These are phyloP conservation scores for Hydra vulgaris DNA, from an alignment of 30 jellyfish, hydroid and myxozoan species.

Conservation along the genomic window DNA sequence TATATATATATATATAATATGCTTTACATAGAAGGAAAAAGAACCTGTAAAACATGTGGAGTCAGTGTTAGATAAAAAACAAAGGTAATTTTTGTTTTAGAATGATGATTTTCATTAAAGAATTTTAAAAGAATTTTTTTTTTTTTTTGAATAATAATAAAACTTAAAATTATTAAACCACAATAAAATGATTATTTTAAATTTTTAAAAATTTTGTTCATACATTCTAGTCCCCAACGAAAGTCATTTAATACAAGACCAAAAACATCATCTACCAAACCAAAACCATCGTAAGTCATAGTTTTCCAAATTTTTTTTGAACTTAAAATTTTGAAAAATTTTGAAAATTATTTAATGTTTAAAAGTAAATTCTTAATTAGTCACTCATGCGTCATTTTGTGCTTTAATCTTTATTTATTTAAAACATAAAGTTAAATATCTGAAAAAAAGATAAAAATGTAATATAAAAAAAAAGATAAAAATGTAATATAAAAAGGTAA, in stretches of 20 bases:
- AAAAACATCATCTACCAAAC: conserved; percentile 77
- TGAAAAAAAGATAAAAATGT: too few relatives aligned
- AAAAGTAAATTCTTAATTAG: background rate
- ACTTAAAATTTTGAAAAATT: background rate
- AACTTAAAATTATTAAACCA: too few relatives aligned
- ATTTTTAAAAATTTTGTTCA: background rate
- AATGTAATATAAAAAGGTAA: too few relatives aligned
- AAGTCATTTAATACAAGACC: conserved; percentile 88
- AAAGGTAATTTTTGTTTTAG: conserved; percentile 17
- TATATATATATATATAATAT: too few relatives aligned
- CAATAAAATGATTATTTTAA: too few relatives aligned
- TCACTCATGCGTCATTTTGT: background rate
- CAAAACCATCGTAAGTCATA: conserved; percentile 25
- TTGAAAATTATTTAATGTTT: background rate
- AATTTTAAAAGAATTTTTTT: too few relatives aligned
- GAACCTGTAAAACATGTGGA: conserved; percentile 18
- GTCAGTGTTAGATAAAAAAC: background rate
- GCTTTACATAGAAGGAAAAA: conserved; percentile 5
- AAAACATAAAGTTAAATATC: too few relatives aligned
- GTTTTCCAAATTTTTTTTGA: background rate
- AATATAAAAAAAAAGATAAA: too few relatives aligned
- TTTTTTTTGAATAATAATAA: too few relatives aligned
- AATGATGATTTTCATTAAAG: too few relatives aligned
- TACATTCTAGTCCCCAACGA: conserved; percentile 66
- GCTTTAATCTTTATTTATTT: too few relatives aligned